Evolutionary conservation across 1,140 invertebrate species (phyloP), one percentile per base, ranked within the genome.

Genomic region (Triops cancriformis): DNA sequence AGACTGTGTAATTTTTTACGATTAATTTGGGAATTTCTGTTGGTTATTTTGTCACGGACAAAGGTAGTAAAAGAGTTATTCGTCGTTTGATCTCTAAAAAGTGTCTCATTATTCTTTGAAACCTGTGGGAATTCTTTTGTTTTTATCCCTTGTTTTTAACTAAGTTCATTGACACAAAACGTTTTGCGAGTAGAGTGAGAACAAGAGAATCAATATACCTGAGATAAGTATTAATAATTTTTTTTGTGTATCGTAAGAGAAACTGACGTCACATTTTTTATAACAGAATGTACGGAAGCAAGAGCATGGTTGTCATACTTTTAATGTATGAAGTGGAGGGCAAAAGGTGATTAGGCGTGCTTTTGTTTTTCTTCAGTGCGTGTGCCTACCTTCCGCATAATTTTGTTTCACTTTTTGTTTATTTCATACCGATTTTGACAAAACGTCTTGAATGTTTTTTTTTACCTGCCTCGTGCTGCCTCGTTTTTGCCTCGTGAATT

Each of bases 51-150:
- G 14, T 23, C 51, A n/a, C 9, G 23, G 18, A 23, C 14, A 64
- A n/a, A 64, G 18, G 51, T 64, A 64, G 51, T 64, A 64, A 64
- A 64, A 64, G 14, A 64, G 7, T 64, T 64, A 64, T 23, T 23
- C 51, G 51, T 64, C 51, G 51, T 64, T 64, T 64, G 51, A 64
- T 64, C 51, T 64, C 51, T 23, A 18, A 64, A 64, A 64, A 64
- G 23, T 6, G 14, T 23, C 18, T 64, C 51, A 6, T 64, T 64
- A n/a, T 23, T 18, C 23, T 64, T 64, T 64, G 51, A 23, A 64
- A n/a, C 18, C 18, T 64, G 18, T 3, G 23, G 51, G 51, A 12
- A n/a, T 64, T 64, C 5, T 64, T 64, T 64, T 6, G 10, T 14
- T 5, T 64, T 64, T 64, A n/a, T 64, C 18, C 51, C n/a, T 18